A percentile compares a stretch with the other conserved stretches of the same genome.
Conservation (phyloP, 2,888 invertebrate species). For the Apomyelois bistriatella region DNA sequence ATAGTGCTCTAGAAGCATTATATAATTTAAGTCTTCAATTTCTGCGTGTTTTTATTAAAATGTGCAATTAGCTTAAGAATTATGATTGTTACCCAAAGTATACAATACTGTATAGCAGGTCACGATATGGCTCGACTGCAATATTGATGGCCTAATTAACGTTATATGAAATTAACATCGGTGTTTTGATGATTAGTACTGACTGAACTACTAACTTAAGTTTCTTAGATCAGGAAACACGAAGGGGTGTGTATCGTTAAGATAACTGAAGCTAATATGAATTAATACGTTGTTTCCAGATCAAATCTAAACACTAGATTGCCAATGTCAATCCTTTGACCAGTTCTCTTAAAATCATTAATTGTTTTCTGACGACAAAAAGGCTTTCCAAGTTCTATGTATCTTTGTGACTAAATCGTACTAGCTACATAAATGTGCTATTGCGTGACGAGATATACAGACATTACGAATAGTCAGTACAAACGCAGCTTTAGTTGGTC, state of each 20-base stretch:
- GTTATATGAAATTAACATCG: constrained; percentile 9
- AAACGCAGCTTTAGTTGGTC: no score
- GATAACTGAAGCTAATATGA: no score
- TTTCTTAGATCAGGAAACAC: constrained; percentile 10
- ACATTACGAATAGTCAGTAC: no score
- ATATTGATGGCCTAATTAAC: constrained; percentile 9
- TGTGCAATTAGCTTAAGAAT: constrained; percentile 68
- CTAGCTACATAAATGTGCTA: no score
- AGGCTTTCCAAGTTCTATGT: no score
- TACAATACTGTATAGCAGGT: constrained; percentile 46
- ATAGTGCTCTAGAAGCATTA: constrained; percentile 55
- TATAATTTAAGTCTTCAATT: constrained; percentile 60
- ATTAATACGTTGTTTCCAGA: no score
- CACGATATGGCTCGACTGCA: constrained; percentile 31
- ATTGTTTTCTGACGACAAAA: no score
- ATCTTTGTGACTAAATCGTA: no score
- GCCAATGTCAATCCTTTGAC: no score
- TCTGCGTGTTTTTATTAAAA: constrained; percentile 71
- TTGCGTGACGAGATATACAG: no score
- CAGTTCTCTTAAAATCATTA: no score
- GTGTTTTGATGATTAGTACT: constrained; percentile 3
- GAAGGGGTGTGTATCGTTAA: not conserved
- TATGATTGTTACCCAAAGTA: constrained; percentile 74
- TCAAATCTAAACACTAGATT: no score
- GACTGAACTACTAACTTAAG: constrained; percentile 12